Evolutionary conservation across 1,140 invertebrate genomes (phyloP), one percentile per base, ranked within the genome.

Genomic region (Drosophila bifasciata): DNA sequence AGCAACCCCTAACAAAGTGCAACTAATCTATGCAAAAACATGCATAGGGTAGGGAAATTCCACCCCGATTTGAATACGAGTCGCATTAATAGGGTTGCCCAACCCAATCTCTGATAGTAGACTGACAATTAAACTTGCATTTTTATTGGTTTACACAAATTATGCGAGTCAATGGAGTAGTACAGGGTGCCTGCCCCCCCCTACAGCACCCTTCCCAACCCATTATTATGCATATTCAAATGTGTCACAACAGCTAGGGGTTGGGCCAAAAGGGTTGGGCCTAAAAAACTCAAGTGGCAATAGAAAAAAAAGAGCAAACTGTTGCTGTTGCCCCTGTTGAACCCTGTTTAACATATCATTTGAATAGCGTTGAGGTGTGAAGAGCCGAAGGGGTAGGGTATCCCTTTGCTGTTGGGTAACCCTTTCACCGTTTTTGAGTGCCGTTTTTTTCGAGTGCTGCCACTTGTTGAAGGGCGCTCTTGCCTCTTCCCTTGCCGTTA

Each of bases 11-110:
- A 88, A 88, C 79, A 62, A 81, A 79, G 50, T 83, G 75, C 76
- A 72, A 60, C 79, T 89, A 88, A 88, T 89, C 83, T 89, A 89
- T 88, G 84, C 79, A 89, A 88, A 88, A 89, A 86, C 83, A 86
- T 83, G 83, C n/a, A n/a, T n/a, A n/a, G n/a, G n/a, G n/a, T n/a
- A n/a, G n/a, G n/a, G n/a, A n/a, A n/a, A n/a, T 59, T 28, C 72
- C 56, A 76, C 64, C 66, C 77, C 67, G n/a, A 88, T 86, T 77
- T 81, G 76, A 78, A 88, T 77, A 79, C 39, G 40, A 44, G 51
- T 32, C 49, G 39, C 53, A 62, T 60, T 67, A 59, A 64, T 52
- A 70, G 74, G 69, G 74, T 75, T 67, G 61, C 68, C 81, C 48
- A 15, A 11, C 36, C 46, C 61, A n/a, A n/a, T n/a, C 64, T 66